Conservation (phyloP, 2,113 vertebrate genomes). For the Bolborhynchus lineola region DNA sequence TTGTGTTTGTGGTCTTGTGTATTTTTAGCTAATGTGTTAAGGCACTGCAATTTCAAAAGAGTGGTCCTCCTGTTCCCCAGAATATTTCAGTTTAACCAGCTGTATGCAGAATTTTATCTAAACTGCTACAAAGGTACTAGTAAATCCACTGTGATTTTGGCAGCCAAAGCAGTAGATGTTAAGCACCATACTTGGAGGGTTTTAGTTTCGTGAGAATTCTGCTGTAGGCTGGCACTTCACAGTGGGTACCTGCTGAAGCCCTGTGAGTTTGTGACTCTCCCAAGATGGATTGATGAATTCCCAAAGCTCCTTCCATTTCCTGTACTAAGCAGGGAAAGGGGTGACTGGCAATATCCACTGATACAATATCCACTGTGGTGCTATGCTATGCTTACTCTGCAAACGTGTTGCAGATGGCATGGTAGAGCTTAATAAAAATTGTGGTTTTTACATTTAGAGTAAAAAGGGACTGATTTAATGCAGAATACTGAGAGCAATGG, state of each 20-base stretch:
- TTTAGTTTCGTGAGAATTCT: not conserved
- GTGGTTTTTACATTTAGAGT: not conserved
- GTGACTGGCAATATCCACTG: not conserved
- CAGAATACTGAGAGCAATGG: not conserved
- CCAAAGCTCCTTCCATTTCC: not conserved
- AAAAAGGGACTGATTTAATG: not conserved
- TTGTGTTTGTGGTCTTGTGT: not conserved
- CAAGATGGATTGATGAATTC: not conserved
- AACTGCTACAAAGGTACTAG: not conserved
- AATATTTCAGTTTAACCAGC: slow-evolving; percentile 12
- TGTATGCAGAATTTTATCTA: not conserved
- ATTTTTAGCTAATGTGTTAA: slow-evolving; percentile 26
- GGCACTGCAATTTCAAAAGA: slow-evolving; percentile 20
- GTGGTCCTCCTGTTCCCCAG: not conserved
- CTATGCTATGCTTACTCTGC: not conserved
- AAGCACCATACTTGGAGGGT: not conserved
- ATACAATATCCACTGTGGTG: not conserved
- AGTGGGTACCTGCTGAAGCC: not conserved
- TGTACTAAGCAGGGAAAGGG: not conserved
- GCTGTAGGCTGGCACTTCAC: not conserved
- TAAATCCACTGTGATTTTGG: not conserved
- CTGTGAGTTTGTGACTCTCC: not conserved
- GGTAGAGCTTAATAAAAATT: not conserved
- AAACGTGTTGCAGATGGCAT: not conserved
- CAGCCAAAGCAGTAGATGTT: not conserved